Base-by-base conservation (phyloP, 2,888 invertebrate genomes). In the Plutella xylostella region DNA sequence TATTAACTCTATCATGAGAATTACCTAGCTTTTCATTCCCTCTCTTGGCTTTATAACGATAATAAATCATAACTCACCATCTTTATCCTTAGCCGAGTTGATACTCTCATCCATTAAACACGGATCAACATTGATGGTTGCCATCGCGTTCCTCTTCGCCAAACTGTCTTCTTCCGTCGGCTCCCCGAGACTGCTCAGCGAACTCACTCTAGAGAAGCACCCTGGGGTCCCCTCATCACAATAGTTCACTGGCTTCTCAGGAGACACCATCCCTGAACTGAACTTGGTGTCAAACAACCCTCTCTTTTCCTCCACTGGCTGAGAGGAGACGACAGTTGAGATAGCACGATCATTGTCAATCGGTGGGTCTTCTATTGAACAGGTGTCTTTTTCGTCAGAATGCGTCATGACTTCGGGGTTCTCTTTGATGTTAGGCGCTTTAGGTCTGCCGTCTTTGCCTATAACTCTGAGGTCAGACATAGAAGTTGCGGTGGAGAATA, bases 221-320 rank as follows among this genome's bases (percentile, higher is more conserved):
- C 91, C 91, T 0, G 94, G 94, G 0, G 94, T 94, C 1, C 93
- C 94, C 65, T 95, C 94, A 51, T 94, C 94, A 58, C 93, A 93
- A 66, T 95, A 96, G 61, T 90, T 91, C 4, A 91, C 87, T 0
- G 92, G 90, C 58, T 92, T 93, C 56, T 93, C 93, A 0, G 92
- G 92, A 21, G 90, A 91, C 59, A 89, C 87, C 58, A 90, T 86
- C 0, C 90, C 92, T 0, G 91, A 90, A 52, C 89, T 90, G 53
- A 85, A 83, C 49, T 78, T 85, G 0, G 82, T 87, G 41, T 83
- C 85, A 25, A 82, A 82, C 1, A 71, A 59, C 1, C 71, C 67
- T 42, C 64, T 59, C 50, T 78, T 79, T 43, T 73, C 72, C 1
- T 61, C 60, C 2, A 61, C 54, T 0, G 68, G 63, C 43, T 70